Percentiles rank a stretch among this genome's conserved stretches.
phyloP scores from a whole-genome alignment of 2,113 vertebrate species.

The Callospermophilus lateralis region DNA sequence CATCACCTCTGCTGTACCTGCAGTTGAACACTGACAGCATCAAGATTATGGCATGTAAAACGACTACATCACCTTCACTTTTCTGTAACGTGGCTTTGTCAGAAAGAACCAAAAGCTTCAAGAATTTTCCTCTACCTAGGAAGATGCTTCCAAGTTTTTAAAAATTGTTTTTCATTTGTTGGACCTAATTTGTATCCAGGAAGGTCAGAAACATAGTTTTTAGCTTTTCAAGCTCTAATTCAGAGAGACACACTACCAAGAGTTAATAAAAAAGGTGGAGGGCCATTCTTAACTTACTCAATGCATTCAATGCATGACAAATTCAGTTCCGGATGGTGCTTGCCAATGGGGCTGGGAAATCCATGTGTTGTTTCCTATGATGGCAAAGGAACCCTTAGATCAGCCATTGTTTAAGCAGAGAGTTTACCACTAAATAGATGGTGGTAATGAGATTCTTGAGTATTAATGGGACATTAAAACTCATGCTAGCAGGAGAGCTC shows the following conservation, averaged over 20 bases:
- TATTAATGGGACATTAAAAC: neutral
- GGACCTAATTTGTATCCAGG: neutral
- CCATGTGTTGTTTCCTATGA: neutral
- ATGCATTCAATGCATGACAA: neutral
- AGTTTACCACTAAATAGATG: neutral
- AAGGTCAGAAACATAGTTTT: neutral
- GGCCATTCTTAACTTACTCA: too few species aligned
- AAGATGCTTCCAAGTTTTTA: neutral
- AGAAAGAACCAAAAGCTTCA: neutral
- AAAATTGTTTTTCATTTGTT: neutral
- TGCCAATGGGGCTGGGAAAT: neutral
- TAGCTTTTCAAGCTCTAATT: neutral
- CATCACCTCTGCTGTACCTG: too few species aligned
- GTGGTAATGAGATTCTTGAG: neutral
- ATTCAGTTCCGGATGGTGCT: neutral
- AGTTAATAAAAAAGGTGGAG: neutral
- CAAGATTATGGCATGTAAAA: neutral
- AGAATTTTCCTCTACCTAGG: neutral
- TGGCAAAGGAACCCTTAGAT: neutral
- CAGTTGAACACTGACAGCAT: neutral
- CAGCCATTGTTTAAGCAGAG: neutral
- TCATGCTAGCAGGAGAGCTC: too few species aligned
- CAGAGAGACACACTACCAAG: neutral
- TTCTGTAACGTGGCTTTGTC: neutral
- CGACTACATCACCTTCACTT: too few species aligned